Base-by-base conservation (phyloP, 37 sponge, comb jelly and placozoan species). In the Axinella damicornis region DNA sequence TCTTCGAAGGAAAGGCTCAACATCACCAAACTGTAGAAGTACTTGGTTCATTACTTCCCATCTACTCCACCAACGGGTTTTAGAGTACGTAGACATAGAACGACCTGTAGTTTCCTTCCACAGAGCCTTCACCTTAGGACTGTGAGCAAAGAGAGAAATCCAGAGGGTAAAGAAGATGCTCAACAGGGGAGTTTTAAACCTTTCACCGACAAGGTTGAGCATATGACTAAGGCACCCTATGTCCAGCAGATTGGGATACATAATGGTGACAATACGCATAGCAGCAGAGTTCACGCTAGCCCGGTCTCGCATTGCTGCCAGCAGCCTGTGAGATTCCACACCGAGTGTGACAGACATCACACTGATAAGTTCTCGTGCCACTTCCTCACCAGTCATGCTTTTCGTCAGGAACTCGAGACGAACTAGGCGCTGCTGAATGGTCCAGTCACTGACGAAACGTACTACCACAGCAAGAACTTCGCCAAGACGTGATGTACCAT, bases 31-130 rank as follows among this genome's bases (percentile, higher is more conserved):
- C 62, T 84, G 77, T 11, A 68, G 53, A 60, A 84, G 46, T 39
- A 90, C 17, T 41, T 90, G 85, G 22, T 79, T n/a, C 33, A 72
- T 38, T 38, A 87, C 69, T 53, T 84, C 76, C 80, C 80, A 84
- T 37, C 68, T 69, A 30, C 81, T 80, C 91, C 91, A 90, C 91
- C 85, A 90, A 32, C 82, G 55, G 5, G 91, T 90, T n/a, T 65
- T 66, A 25, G 77, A 74, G 60, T 59, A 74, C 5, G 85, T 53
- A 6, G 85, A 62, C 91, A 90, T 84, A 32, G 78, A 16, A 33
- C 34, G 28, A 2, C 90, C 90, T 17, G 84, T 83, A 58, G 78
- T 61, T 22, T 76, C 37, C 55, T 88, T 88, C 89, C 89, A 88
- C 22, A 77, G 69, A 28, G 57, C 64, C 58, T 82, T 81, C 19